Percentiles rank a stretch among this genome's conserved stretches.
Evolutionary conservation across 2,113 vertebrate genomes (phyloP).

Genomic region (Amia ocellicauda): DNA sequence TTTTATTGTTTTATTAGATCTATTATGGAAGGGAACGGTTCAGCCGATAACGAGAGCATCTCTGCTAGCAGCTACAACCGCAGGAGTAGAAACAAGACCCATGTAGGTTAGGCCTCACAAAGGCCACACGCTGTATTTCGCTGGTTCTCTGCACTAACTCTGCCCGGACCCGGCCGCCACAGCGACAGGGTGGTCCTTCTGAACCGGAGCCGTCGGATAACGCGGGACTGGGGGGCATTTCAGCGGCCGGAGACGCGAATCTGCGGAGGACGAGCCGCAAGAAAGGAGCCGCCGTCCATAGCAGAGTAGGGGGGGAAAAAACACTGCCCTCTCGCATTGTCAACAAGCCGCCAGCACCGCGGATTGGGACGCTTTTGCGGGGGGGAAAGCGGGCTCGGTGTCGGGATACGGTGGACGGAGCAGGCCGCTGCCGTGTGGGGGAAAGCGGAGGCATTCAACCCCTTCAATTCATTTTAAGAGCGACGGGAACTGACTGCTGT

Average conservation of each 20-base stretch:
- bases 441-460: neutral
- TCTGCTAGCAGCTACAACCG: slow-evolving; percentile 40
- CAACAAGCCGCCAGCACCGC: neutral
- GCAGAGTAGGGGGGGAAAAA: neutral
- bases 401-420: neutral
- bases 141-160: neutral
- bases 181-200: neutral
- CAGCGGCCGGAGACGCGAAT: neutral
- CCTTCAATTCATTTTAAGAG: slow-evolving; percentile 22
- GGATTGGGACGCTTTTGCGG: neutral
- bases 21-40: slow-evolving; percentile 56
- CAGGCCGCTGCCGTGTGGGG: neutral
- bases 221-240: neutral
- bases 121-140: slow-evolving; percentile 27
- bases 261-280: neutral
- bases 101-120: slow-evolving; percentile 53
- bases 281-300: slow-evolving; percentile 6
- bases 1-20: neutral
- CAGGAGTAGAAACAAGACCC: slow-evolving; percentile 61
- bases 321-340: neutral
- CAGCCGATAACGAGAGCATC: slow-evolving; percentile 55
- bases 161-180: neutral
- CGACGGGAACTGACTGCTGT: slow-evolving; percentile 50
- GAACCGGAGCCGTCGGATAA: neutral
- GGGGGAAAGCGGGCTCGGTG: neutral